Percentiles rank a stretch among this genome's conserved stretches.
These are phyloP conservation scores for Bothrops jararaca DNA, from an alignment of 2,113 vertebrate species.

Conservation along the genomic window DNA sequence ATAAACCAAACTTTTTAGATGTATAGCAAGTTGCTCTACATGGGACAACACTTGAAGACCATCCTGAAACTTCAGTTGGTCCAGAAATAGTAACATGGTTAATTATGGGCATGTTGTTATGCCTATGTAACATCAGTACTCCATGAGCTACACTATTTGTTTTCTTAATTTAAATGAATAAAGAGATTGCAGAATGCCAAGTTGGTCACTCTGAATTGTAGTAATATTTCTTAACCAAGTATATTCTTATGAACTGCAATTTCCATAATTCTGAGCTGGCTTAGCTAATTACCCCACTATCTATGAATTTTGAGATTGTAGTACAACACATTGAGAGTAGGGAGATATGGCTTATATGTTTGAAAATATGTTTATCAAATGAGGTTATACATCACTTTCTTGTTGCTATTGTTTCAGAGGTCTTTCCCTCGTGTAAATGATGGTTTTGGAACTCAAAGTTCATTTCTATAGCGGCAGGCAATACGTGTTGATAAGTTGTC, in stretches of 20 bases:
- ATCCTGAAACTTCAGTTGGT: not conserved
- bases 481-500: not conserved
- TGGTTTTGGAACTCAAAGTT: constrained; percentile 12
- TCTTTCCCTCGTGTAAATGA: not conserved
- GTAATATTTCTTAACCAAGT: not conserved
- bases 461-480: not conserved
- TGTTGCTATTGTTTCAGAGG: not conserved
- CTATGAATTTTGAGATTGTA: not conserved
- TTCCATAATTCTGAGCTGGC: not conserved
- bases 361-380: not conserved
- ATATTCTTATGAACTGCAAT: not conserved
- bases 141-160: not conserved
- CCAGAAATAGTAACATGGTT: not conserved
- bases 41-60: not conserved
- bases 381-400: not conserved
- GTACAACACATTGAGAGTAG: not conserved
- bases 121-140: not conserved
- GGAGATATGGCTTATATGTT: not conserved
- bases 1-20: not conserved
- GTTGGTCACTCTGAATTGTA: not conserved
- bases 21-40: not conserved
- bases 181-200: not conserved
- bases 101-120: not conserved
- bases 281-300: not conserved
- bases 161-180: not conserved